Conservation (phyloP, 1,140 invertebrate genomes). For the Lasaia peninsularis region DNA sequence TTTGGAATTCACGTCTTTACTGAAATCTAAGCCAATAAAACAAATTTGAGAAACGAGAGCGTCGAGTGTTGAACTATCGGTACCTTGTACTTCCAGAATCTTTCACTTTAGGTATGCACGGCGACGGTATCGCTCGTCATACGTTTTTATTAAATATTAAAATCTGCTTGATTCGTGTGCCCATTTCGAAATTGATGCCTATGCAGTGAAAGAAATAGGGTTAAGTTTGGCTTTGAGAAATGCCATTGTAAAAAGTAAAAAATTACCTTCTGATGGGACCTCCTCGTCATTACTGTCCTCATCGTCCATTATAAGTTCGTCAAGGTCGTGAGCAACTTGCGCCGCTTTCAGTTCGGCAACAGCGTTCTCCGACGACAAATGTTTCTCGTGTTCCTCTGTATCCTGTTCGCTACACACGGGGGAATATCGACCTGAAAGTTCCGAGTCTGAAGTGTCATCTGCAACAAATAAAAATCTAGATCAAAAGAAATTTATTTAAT, state of each 20-base stretch:
- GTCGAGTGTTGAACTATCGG: no score
- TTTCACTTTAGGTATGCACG: no score
- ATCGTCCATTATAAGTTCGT: slow-evolving; percentile 66
- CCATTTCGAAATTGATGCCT: no score
- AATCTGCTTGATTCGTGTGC: no score
- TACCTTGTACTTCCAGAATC: no score
- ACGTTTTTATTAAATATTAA: no score
- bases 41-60: no score
- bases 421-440: slow-evolving; percentile 72
- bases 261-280: slow-evolving; percentile 39
- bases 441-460: slow-evolving; percentile 70
- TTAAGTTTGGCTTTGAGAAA: no score
- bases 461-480: slow-evolving; percentile 17
- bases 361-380: slow-evolving; percentile 16
- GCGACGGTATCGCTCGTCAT: no score
- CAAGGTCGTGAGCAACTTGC: slow-evolving; percentile 56
- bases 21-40: slow-evolving; percentile 15
- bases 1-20: slow-evolving; percentile 37
- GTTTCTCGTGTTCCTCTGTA: slow-evolving; percentile 42
- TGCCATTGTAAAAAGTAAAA: neutral
- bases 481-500: no score
- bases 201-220: no score
- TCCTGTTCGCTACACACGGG: slow-evolving; percentile 78
- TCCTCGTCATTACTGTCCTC: slow-evolving; percentile 43
- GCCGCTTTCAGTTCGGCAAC: slow-evolving; percentile 38